Evolutionary conservation across 2,797 vertebrate genomes (phyloP).

Genomic region (Eulemur albifrons): DNA sequence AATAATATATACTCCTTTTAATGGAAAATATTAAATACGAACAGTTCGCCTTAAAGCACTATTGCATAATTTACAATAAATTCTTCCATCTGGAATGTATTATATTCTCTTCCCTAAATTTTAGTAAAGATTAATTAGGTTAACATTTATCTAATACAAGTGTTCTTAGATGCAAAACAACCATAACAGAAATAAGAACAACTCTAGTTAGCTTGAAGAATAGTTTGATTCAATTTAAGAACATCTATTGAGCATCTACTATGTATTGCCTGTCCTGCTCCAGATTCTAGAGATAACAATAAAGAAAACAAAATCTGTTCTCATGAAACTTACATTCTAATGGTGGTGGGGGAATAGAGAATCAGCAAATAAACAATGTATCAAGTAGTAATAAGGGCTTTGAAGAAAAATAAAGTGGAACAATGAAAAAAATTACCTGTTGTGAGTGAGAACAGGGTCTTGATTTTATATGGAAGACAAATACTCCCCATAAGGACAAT

Average conservation of each 20-base stretch:
- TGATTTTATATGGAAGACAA: neutral
- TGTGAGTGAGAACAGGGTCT: neutral
- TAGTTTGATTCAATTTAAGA: neutral
- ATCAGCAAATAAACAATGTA: neutral
- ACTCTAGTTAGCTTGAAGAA: neutral
- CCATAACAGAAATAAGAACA: neutral
- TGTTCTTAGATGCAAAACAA: neutral
- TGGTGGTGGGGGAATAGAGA: neutral
- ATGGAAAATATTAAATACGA: neutral
- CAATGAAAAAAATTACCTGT: neutral
- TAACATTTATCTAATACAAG: slow-evolving; percentile 12
- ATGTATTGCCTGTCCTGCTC: neutral
- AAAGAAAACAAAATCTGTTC: neutral
- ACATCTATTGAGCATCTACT: neutral
- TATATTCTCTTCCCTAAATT: neutral
- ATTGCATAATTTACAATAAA: neutral
- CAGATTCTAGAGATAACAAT: neutral
- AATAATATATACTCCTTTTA: neutral
- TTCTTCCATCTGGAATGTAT: neutral
- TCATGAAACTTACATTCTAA: neutral
- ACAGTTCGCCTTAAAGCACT: neutral
- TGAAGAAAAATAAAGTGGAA: neutral
- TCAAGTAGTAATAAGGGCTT: neutral
- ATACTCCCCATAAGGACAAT: neutral
- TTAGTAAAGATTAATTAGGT: neutral